phyloP scores from a whole-genome alignment of 23 tunicate species.

The Styela plicata region DNA sequence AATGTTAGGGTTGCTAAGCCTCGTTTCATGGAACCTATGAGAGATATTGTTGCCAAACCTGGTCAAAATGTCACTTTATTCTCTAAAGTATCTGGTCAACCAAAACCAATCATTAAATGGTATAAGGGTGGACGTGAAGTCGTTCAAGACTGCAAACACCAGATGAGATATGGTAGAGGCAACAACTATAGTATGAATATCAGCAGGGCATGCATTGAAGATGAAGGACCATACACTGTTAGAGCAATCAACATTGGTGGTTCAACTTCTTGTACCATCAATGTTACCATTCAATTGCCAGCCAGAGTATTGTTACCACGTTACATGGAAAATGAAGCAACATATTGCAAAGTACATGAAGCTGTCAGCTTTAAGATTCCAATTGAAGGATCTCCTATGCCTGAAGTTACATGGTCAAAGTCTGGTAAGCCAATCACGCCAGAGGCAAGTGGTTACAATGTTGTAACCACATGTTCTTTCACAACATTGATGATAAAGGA shows the following conservation, averaged over 20 bases:
- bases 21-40: conserved; percentile 70
- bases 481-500: conserved; percentile 86
- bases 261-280: conserved; percentile 49
- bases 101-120: conserved; percentile 97
- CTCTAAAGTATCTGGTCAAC: conserved; percentile 83
- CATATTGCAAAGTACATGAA: conserved; percentile 73
- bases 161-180: conserved; percentile 88
- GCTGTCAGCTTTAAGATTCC: conserved; percentile 81
- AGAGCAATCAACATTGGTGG: conserved; percentile 90
- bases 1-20: conserved; percentile 72
- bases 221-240: conserved; percentile 87
- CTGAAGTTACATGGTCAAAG: conserved; percentile 83
- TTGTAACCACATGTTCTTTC: conserved; percentile 65
- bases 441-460: conserved; percentile 46
- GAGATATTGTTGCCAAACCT: conserved; percentile 83
- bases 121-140: conserved; percentile 79
- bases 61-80: conserved; percentile 69
- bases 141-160: conserved; percentile 52
- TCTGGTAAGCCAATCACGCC: conserved; percentile 54
- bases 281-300: conserved; percentile 61
- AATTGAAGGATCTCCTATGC: conserved; percentile 69
- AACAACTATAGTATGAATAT: conserved; percentile 81
- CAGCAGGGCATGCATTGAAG: conserved; percentile 31
- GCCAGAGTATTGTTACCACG: conserved; percentile 67
- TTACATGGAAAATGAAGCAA: conserved; percentile 63